Evolutionary conservation across 23 tunicate genomes (phyloP), one percentile per base, ranked within the genome.

Genomic region (Pegea sp.): DNA sequence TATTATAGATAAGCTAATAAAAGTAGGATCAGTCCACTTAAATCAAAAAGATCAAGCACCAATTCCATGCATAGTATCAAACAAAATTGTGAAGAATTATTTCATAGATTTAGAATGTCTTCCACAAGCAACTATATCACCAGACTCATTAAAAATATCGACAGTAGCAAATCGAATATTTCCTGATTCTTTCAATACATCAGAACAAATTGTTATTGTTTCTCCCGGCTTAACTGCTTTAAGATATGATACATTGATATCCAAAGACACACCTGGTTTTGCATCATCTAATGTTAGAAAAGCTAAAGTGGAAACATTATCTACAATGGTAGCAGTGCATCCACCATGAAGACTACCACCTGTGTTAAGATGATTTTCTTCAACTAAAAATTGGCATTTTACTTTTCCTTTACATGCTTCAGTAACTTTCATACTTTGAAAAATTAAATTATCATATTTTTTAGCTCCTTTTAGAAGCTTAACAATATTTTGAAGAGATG

Each of bases 331-430:
- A 13, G 87, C 81, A 57, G 79, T 73, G 13, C 52, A 46, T 2
- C 95, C 95, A 22, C 95, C 95, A 68, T 84, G 95, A 24, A 84
- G 30, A 52, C 49, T 61, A n/a, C 73, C 80, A 30, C 30, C 33
- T 49, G 49, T 32, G 53, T 84, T 84, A 24, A 68, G 34, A 58
- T 73, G 84, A 49, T 74, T 84, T 26, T 67, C 63, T 33, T 33
- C 20, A 22, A 84, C 84, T 24, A 60, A 57, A 76, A 84, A 57
- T 68, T 60, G 70, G 44, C 77, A 67, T 5, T 63, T 34, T 19
- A 84, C 44, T 63, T 73, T 67, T 3, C 95, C 95, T 24, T 67
- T 31, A 29, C 21, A 53, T 2, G 71, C 86, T 1, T 77, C 69
- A 8, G 74, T 13, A 3, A 73, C 63, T 66, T 68, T 51, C 2